A percentile compares a stretch with the other conserved stretches of the same genome.
Conservation (phyloP, 2,888 invertebrate species). For the Phytoseiulus persimilis region DNA sequence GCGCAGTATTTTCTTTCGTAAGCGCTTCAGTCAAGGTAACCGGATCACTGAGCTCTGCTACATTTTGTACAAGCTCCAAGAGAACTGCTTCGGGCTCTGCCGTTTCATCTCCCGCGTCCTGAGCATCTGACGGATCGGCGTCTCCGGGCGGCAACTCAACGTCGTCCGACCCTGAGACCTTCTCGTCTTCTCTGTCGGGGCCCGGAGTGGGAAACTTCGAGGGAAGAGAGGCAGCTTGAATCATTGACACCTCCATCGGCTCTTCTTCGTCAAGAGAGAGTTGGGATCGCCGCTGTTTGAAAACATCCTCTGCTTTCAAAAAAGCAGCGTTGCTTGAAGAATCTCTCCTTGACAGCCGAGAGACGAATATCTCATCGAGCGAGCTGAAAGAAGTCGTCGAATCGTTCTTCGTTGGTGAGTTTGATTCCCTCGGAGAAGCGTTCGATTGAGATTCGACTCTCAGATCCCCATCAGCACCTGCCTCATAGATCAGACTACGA, state of each 20-base stretch:
- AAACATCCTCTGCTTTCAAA: not conserved
- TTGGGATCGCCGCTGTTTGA: slow-evolving; percentile 25
- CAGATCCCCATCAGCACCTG: too few species aligned
- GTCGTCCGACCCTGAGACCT: not conserved
- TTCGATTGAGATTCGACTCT: too few species aligned
- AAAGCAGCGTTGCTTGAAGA: not conserved
- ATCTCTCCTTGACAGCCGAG: not conserved
- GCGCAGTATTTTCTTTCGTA: too few species aligned
- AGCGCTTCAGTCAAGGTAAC: too few species aligned
- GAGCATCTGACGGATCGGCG: too few species aligned
- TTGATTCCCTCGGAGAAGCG: not conserved
- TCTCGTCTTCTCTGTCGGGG: not conserved
- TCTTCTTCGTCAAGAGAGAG: slow-evolving; percentile 8
- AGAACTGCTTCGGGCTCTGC: too few species aligned
- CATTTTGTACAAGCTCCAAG: too few species aligned
- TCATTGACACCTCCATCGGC: slow-evolving; percentile 13
- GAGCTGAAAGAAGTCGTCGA: not conserved
- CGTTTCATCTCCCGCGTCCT: too few species aligned
- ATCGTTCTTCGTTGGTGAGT: not conserved
- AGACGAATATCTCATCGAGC: not conserved
- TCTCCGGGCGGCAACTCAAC: too few species aligned
- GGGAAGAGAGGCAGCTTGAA: not conserved
- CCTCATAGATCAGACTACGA: too few species aligned
- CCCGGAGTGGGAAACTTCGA: not conserved
- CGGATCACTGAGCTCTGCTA: too few species aligned